Percentiles rank a stretch among this genome's conserved stretches.
Evolutionary conservation across 1,140 invertebrate species (phyloP).

Genomic region (Cyclargus thomasi): DNA sequence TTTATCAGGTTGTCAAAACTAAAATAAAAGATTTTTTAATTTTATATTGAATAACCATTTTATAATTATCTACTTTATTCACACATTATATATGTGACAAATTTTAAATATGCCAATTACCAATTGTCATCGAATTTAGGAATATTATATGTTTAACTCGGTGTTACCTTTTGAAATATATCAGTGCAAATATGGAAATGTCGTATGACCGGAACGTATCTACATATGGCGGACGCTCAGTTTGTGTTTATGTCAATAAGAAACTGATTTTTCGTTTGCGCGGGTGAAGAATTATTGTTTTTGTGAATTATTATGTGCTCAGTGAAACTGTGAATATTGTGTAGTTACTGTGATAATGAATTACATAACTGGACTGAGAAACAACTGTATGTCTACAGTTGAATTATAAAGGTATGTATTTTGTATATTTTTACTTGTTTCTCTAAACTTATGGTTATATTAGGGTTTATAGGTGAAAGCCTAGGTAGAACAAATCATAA

Average conservation of each 20-base stretch:
- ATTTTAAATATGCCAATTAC: background rate
- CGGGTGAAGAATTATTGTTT: constrained; percentile 67
- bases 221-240: constrained; percentile 72
- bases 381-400: constrained; percentile 52
- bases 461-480: background rate
- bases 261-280: constrained; percentile 69
- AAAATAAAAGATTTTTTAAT: background rate
- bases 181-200: constrained; percentile 38
- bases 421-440: constrained; percentile 56
- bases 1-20: background rate
- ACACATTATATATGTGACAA: background rate
- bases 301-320: constrained; percentile 56
- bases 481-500: background rate
- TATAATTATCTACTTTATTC: background rate
- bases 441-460: background rate
- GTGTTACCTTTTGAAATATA: constrained; percentile 37
- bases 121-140: background rate
- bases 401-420: constrained; percentile 68
- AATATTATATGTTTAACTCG: background rate
- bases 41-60: background rate
- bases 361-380: constrained; percentile 55
- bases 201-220: constrained; percentile 60
- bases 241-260: constrained; percentile 75
- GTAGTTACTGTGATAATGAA: constrained; percentile 66
- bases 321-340: constrained; percentile 65